Base-by-base conservation (phyloP, 2,888 invertebrate species). In the Lacanobia oleracea region DNA sequence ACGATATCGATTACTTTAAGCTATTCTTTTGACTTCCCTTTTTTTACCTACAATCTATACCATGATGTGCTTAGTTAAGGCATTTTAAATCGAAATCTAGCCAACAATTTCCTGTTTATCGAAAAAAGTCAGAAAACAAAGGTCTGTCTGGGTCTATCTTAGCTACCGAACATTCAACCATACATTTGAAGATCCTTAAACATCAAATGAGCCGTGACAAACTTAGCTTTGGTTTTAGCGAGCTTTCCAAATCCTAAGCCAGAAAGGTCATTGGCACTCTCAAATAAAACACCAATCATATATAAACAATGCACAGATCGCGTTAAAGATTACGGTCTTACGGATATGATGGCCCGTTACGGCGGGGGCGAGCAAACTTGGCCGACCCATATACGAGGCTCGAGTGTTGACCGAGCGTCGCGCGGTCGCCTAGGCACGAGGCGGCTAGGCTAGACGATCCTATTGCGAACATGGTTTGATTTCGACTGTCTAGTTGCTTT, bases 311-410 rank as follows among this genome's bases (percentile, higher is more conserved):
- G 79, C 75, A 77, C 61, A 76, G 79, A 84, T 83, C 70, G 82
- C 79, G 83, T 79, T 82, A 77, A 79, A 75, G 79, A 81, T 83
- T 78, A 81, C 81, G 67, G 72, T 80, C 76, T 83, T 78, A 81
- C 81, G 67, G 72, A 82, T 78, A 76, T 77, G 83, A 82, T 75
- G 85, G 69, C 70, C 88, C 88, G 90, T 89, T 89, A 87, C 74
- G 73, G 87, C 86, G 90, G 88, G 86, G 91, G 90, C 89, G 90
- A 75, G 81, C 84, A 82, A 86, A 88, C 87, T 87, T 81, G 84
- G 82, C 80, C 87, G 86, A 82, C 83, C 89, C 88, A 87, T 90
- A 87, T 81, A 81, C 69, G 67, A 72, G 12, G 64, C 65, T 81
- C 70, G 68, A 84, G 72, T 86, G 82, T 83, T 86, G 85, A 86